These are phyloP conservation scores for Aleiodes leptofemur DNA, from an alignment of 2,888 invertebrate genomes.

Conservation along the genomic window DNA sequence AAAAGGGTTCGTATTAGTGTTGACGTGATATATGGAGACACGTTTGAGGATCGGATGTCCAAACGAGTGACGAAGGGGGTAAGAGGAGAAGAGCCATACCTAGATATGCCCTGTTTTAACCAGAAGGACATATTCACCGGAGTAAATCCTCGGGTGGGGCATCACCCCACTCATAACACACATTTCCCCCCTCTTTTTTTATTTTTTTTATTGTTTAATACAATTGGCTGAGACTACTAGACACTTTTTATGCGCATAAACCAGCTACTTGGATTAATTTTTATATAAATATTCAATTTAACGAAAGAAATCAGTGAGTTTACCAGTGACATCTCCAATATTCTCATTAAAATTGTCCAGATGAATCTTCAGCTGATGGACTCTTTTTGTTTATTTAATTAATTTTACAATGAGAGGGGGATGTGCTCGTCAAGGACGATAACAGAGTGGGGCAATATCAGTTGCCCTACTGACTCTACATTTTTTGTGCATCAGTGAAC, in stretches of 20 bases:
- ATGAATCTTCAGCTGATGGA: not conserved
- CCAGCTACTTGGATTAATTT: slow-evolving; percentile 60
- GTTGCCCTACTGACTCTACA: slow-evolving; percentile 21
- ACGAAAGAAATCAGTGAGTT: slow-evolving; percentile 59
- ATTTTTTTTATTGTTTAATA: slow-evolving; percentile 25
- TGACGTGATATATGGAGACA: not conserved
- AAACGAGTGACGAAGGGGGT: not conserved
- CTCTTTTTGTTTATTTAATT: not conserved
- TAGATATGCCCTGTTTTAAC: slow-evolving; percentile 20
- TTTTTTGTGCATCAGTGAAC: slow-evolving; percentile 22
- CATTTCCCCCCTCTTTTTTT: slow-evolving; percentile 2
- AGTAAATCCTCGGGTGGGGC: slow-evolving; percentile 43
- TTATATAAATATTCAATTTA: slow-evolving; percentile 69
- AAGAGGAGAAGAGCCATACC: not conserved
- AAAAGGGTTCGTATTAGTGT: no score
- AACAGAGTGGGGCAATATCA: slow-evolving; percentile 27
- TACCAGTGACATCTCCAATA: slow-evolving; percentile 42
- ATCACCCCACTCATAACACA: slow-evolving; percentile 11
- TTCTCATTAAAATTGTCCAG: no score
- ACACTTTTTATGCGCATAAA: not conserved
- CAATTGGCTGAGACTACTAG: slow-evolving; percentile 32
- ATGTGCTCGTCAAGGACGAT: slow-evolving; percentile 14
- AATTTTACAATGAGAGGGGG: not conserved
- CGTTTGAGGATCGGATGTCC: slow-evolving; percentile 6
- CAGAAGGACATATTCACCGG: slow-evolving; percentile 40